Base-by-base conservation (phyloP, 2,888 invertebrate genomes). In the Eristalinus sepulchralis region DNA sequence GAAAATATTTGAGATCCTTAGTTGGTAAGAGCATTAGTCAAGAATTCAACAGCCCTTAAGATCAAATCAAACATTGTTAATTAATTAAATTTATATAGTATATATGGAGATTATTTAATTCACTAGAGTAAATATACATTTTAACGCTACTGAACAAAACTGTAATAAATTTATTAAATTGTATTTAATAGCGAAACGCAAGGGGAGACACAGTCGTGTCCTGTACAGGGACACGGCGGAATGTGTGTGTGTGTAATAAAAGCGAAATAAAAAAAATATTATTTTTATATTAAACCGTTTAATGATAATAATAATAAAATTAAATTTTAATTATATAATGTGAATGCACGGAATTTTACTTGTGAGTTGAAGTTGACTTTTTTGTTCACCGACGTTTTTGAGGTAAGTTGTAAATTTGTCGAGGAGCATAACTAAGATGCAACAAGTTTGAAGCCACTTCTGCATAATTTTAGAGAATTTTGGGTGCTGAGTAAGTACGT, bases 261-360 rank as follows among this genome's bases (percentile, higher is more conserved):
- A 17, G 47, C 47, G 47, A 47, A 47, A 47, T 17, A 47, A 71
- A 67, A 24, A 8, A 72, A 24, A 76, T 64, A 47, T 55, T 55
- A 75, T 80, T 76, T 76, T 84, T 79, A 64, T 72, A 78, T 67
- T 60, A 71, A 72, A 83, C 71, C 24, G 59, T 72, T 72, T 67
- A 55, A 27, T 27, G n/a, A n/a, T n/a, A 27, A 60, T 11, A 22
- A 60, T 64, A 76, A 60, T 66, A 47, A 76, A 71, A 67, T 33
- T 55, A 62, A 36, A 62, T 78, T 64, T 57, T 57, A 57, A 20
- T 63, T 39, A 63, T 2, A 47, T 11, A 27, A 0, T 27, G 27
- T 27, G 27, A 34, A 22, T n/a, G n/a, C 22, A 13, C 22, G 8
- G 31, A 24, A 36, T 53, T 17, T 64, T 66, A 22, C n/a, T 57